A percentile compares a stretch with the other conserved stretches of the same genome.
Conservation (phyloP, 2,113 vertebrate genomes). For the Hylia prasina region DNA sequence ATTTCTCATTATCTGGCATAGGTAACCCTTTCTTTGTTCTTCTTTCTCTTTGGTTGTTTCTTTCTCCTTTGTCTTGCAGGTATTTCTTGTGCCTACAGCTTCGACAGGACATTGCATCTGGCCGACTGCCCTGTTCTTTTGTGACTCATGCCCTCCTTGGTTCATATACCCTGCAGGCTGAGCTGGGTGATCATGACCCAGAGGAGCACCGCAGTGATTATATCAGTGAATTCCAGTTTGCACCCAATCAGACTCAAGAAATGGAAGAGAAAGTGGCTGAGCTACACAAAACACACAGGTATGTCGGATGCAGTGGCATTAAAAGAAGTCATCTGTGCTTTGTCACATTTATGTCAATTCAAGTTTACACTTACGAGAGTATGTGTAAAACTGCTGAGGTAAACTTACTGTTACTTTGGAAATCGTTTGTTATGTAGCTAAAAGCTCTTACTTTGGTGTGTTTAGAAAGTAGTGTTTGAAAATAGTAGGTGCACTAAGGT, state of each 20-base stretch:
- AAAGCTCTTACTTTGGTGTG: neutral
- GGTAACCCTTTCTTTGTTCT: neutral
- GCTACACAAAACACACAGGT: conserved; percentile 94
- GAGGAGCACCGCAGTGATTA: conserved; percentile 81
- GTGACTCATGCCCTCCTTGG: conserved; percentile 85
- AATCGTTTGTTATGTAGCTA: neutral
- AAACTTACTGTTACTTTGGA: neutral
- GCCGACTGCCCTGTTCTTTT: conserved; percentile 84
- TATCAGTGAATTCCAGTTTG: conserved; percentile 86
- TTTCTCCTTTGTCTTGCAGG: conserved; percentile 53
- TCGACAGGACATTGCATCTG: conserved; percentile 81
- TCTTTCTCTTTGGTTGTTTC: neutral
- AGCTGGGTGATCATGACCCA: conserved; percentile 89
- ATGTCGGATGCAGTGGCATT: neutral
- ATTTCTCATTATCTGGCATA: neutral
- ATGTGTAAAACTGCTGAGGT: neutral
- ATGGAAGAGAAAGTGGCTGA: conserved; percentile 97
- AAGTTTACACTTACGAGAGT: too few species aligned
- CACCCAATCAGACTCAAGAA: conserved; percentile 90
- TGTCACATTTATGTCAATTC: neutral
- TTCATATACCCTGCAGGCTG: conserved; percentile 85
- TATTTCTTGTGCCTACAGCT: conserved; percentile 89
- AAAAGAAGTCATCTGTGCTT: neutral
- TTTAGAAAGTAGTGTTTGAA: neutral
- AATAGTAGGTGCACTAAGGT: neutral